Evolutionary conservation across 2,113 vertebrate species (phyloP).

Genomic region (Saguinus midas): DNA sequence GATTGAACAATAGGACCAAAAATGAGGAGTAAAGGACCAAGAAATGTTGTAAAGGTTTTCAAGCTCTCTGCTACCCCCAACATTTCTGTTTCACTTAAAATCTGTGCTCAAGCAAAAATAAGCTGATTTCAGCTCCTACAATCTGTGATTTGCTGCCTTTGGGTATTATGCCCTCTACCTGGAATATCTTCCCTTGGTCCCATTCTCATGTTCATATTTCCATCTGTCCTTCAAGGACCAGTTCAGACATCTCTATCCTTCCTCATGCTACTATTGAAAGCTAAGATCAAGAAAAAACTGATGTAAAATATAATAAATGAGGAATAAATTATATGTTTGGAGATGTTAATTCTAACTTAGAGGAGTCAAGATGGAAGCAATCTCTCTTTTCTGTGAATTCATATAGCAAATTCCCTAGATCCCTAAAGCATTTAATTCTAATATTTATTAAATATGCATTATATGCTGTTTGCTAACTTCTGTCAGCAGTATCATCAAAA

Average conservation of each 20-base stretch:
- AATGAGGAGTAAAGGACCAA: conserved; percentile 24
- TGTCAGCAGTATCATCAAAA: not conserved
- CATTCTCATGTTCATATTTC: not conserved
- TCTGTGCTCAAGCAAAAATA: conserved; percentile 35
- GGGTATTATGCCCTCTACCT: not conserved
- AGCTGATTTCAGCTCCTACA: not conserved
- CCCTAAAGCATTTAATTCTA: conserved; percentile 28
- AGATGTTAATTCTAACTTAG: conserved; percentile 24
- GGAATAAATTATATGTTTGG: not conserved
- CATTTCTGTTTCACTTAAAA: not conserved
- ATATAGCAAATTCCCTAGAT: conserved; percentile 7
- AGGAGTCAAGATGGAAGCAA: not conserved
- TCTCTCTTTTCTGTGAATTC: conserved; percentile 33
- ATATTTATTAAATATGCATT: not conserved
- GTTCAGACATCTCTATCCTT: not conserved
- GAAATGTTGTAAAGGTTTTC: not conserved
- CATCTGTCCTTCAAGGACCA: not conserved
- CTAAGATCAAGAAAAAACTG: conserved; percentile 34
- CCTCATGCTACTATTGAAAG: not conserved
- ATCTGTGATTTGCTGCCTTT: not conserved
- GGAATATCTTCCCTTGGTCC: not conserved
- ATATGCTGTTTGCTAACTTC: not conserved
- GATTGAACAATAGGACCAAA: not conserved
- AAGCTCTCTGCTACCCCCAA: not conserved
- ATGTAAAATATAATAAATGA: conserved; percentile 38